phyloP scores from a whole-genome alignment of 2,888 invertebrate genomes.

The Apotomis capreana region DNA sequence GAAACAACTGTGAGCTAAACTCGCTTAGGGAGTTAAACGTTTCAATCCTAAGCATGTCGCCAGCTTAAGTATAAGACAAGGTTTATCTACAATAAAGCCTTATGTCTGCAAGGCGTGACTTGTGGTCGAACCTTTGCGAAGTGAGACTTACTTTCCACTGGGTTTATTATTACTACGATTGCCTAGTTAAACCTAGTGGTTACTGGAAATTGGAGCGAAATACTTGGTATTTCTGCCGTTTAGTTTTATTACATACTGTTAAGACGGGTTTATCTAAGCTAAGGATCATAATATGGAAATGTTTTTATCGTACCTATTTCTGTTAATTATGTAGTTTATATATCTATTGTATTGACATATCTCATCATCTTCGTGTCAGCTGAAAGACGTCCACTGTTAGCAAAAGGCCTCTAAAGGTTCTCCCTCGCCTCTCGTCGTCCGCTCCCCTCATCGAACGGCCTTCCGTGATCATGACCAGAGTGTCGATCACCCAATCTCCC shows the following conservation, averaged over 20 bases:
- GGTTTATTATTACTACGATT: not conserved
- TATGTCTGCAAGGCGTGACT: conserved; percentile 35
- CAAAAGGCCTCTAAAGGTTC: no score
- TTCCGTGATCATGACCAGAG: no score
- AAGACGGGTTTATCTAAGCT: not conserved
- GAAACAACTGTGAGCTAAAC: conserved; percentile 8
- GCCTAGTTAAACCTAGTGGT: conserved; percentile 9
- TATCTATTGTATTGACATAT: no score
- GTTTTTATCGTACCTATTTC: no score
- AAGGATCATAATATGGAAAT: not conserved
- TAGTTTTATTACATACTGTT: not conserved
- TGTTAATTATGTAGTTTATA: no score
- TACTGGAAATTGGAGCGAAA: conserved; percentile 11
- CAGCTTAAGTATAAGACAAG: conserved; percentile 50
- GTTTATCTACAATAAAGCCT: conserved; percentile 51
- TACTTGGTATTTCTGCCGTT: not conserved
- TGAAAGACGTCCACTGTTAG: no score
- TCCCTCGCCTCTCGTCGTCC: no score
- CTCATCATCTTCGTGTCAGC: no score
- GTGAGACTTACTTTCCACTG: conserved; percentile 15
- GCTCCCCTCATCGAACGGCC: no score
- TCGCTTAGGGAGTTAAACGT: conserved; percentile 11
- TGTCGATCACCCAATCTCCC: no score
- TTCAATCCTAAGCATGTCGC: conserved; percentile 19
- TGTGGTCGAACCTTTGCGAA: conserved; percentile 17